These are phyloP conservation scores for Pseudomyrmex flavicornis DNA, from an alignment of 1,140 invertebrate species.

Conservation along the genomic window DNA sequence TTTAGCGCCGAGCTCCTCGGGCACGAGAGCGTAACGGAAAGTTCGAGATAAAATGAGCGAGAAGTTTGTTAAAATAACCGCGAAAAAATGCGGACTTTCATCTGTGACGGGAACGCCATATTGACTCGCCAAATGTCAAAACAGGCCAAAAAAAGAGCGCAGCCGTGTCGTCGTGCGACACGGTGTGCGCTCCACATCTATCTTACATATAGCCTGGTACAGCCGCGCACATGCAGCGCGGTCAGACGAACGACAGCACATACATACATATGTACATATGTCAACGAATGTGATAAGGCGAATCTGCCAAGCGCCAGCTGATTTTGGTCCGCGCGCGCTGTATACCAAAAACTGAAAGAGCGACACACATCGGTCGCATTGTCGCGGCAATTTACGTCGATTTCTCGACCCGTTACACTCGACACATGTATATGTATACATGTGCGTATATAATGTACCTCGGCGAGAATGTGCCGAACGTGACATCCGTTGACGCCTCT, in stretches of 20 bases:
- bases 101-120: constrained; percentile 69
- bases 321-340: neutral
- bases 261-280: neutral
- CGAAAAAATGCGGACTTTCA: constrained; percentile 61
- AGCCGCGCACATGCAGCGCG: too few species aligned
- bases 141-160: constrained; percentile 66
- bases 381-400: neutral
- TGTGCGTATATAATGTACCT: neutral
- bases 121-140: constrained; percentile 72
- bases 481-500: constrained; percentile 18
- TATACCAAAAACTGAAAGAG: neutral
- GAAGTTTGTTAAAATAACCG: constrained; percentile 22
- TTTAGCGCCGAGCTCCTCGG: neutral
- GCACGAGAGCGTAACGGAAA: neutral
- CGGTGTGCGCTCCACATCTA: neutral
- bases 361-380: neutral
- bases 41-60: neutral
- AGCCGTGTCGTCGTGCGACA: constrained; percentile 10
- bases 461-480: neutral
- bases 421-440: too few species aligned
- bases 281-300: neutral
- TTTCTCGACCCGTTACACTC: neutral
- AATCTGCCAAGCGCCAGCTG: constrained; percentile 27
- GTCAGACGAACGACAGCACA: neutral
- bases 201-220: too few species aligned